These are phyloP conservation scores for Sinocyclocheilus maitianheensis DNA, from an alignment of 2,113 vertebrate species.

Conservation along the genomic window DNA sequence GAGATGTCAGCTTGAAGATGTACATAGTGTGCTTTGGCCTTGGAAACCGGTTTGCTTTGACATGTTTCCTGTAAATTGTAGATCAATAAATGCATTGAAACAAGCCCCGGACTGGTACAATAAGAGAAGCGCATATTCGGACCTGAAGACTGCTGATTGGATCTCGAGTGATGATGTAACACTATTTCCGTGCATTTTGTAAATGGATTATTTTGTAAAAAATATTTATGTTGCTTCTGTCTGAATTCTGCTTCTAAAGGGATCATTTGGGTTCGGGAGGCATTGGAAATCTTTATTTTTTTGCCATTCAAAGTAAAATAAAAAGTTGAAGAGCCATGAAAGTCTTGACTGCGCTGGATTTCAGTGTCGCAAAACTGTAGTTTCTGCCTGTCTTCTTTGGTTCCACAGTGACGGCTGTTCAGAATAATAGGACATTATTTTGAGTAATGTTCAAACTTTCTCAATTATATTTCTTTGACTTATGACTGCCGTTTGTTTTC, in stretches of 20 bases:
- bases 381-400: neutral
- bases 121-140: conserved; percentile 50
- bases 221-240: conserved; percentile 61
- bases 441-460: neutral
- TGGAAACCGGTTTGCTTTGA: conserved; percentile 70
- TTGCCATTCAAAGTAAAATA: conserved; percentile 59
- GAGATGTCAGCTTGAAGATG: conserved; percentile 75
- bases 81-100: conserved; percentile 76
- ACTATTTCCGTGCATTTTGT: conserved; percentile 73
- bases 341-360: conserved; percentile 35
- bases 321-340: conserved; percentile 53
- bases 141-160: conserved; percentile 56
- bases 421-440: conserved; percentile 3
- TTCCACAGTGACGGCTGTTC: neutral
- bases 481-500: neutral
- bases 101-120: conserved; percentile 64
- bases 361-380: neutral
- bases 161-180: conserved; percentile 64
- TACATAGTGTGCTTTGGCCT: conserved; percentile 74
- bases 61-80: conserved; percentile 78
- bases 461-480: conserved; percentile 5
- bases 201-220: conserved; percentile 75
- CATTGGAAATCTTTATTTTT: conserved; percentile 60
- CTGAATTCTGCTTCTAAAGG: conserved; percentile 40
- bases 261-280: conserved; percentile 28